Evolutionary conservation across 2,797 vertebrate genomes (phyloP), one percentile per base, ranked within the genome.

Genomic region (Gallinago nigripennis): DNA sequence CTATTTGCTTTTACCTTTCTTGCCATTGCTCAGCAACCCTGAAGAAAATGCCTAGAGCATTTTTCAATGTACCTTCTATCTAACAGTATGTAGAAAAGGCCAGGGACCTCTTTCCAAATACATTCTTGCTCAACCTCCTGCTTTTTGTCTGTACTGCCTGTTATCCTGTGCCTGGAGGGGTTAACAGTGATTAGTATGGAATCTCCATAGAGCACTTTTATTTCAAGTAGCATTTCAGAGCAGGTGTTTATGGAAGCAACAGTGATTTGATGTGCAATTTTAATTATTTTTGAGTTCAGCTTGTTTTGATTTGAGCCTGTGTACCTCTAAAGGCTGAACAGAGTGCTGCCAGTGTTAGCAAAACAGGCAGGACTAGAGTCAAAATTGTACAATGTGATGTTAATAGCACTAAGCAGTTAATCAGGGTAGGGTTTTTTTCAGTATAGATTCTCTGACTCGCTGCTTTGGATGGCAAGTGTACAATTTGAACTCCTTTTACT

Each of bases 271-370:
- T 83, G 45, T 76, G 72, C 65, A 63, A 33, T 92, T 94, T 92
- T 79, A 93, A 87, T 82, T 90, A 70, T 86, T 90, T 94, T 63
- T 79, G 80, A 84, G 19, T 88, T 91, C 68, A 92, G 28, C 41
- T 80, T 88, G n/a, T 35, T 53, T 86, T 88, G 91, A 68, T 79
- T 82, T 82, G 35, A 88, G n/a, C n/a, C 31, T 60, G 3, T 66
- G 21, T 86, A 41, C 27, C 33, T 79, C 4, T 43, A 56, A 73
- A 84, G 27, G 35, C 70, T 83, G 41, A 91, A 73, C 21, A 88
- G 54, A 92, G 8, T 27, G 41, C 19, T 76, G 46, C 58, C 41
- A 63, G 50, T 17, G 7, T 69, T 84, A 77, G 76, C 37, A 72
- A 73, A 82, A 79, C 3, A 77, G 27, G 37, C 9, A 58, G 48